Conservation (phyloP, 1,140 invertebrate species). For the Hypsibius dujardini region DNA sequence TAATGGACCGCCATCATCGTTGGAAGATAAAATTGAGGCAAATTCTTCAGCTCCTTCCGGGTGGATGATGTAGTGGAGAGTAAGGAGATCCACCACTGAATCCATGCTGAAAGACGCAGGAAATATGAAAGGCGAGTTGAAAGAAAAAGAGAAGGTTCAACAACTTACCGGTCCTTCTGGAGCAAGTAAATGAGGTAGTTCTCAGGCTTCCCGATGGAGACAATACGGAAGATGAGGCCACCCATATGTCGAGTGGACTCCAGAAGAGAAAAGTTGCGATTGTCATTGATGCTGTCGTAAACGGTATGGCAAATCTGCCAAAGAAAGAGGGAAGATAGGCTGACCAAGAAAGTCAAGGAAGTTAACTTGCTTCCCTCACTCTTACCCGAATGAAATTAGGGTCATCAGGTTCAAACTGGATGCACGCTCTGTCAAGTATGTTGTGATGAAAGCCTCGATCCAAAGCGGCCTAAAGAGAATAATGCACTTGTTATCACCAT, state of each 20-base stretch:
- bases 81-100: constrained; percentile 42
- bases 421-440: constrained; percentile 64
- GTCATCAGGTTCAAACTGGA: constrained; percentile 88
- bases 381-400: constrained; percentile 50
- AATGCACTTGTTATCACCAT: neutral
- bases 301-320: constrained; percentile 45
- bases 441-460: constrained; percentile 60
- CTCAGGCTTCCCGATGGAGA: constrained; percentile 58
- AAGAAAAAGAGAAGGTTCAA: constrained; percentile 18
- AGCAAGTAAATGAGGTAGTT: constrained; percentile 56
- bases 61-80: constrained; percentile 42
- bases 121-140: neutral
- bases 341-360: too few relatives aligned
- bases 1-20: too few relatives aligned
- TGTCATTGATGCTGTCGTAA: constrained; percentile 55
- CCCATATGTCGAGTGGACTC: constrained; percentile 84
- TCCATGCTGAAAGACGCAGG: constrained; percentile 32
- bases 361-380: too few relatives aligned
- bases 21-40: too few relatives aligned
- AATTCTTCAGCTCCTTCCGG: constrained; percentile 30
- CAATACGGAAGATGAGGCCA: constrained; percentile 67
- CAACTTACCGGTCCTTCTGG: constrained; percentile 36
- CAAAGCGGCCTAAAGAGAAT: constrained; percentile 40
- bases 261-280: constrained; percentile 49
- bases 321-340: too few relatives aligned